Conservation (phyloP, 2,797 vertebrate genomes). For the Gobionotothen gibberifrons region DNA sequence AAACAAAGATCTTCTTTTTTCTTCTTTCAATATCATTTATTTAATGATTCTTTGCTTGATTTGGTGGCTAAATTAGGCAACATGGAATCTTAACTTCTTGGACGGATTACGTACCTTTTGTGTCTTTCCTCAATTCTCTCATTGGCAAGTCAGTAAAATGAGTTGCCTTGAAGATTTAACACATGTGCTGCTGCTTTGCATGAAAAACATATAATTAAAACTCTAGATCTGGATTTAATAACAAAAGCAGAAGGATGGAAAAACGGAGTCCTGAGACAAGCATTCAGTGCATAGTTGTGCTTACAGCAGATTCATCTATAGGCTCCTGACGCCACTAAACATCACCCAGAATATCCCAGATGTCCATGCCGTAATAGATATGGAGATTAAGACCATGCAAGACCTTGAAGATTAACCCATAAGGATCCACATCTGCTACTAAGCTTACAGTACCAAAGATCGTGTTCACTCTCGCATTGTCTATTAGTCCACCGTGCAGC, state of each 20-base stretch:
- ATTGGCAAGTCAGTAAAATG: background rate
- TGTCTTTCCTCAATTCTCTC: background rate
- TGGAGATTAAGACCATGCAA: conserved; percentile 57
- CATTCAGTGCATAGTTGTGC: background rate
- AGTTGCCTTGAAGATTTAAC: conserved; percentile 7
- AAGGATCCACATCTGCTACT: conserved; percentile 61
- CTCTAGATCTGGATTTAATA: conserved; percentile 7
- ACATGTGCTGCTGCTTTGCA: conserved; percentile 33
- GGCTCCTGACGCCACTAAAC: background rate
- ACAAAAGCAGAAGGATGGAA: conserved; percentile 1
- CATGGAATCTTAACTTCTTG: background rate
- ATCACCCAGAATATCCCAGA: conserved; percentile 40
- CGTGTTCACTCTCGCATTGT: conserved; percentile 10
- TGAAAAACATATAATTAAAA: conserved; percentile 25
- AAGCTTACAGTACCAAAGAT: conserved; percentile 33
- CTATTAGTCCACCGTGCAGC: conserved; percentile 7
- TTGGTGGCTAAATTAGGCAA: conserved; percentile 32
- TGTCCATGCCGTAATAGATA: conserved; percentile 44
- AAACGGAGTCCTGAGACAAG: background rate
- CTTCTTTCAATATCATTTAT: conserved; percentile 34
- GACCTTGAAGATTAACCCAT: conserved; percentile 57
- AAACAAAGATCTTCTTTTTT: conserved; percentile 47
- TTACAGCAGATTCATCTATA: conserved; percentile 4
- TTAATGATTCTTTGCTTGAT: conserved; percentile 25
- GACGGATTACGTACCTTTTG: conserved; percentile 1